These are phyloP conservation scores for Ammodytes dubius DNA, from an alignment of 2,113 vertebrate species.

Conservation along the genomic window DNA sequence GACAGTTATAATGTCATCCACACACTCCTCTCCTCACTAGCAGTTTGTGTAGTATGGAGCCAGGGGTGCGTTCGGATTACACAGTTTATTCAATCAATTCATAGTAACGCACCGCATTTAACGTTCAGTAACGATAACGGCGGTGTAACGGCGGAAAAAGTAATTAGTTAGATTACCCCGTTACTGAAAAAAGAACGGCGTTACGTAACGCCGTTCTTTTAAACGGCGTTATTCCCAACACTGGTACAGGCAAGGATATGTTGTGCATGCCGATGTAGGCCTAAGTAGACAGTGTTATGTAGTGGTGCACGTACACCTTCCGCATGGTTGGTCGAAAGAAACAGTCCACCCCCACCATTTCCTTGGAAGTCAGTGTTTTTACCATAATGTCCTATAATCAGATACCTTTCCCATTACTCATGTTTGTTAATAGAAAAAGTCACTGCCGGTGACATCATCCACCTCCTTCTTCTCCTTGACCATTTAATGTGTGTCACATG, in stretches of 20 bases:
- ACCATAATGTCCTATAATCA: conserved; percentile 11
- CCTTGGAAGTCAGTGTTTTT: background rate
- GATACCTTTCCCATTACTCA: conserved; percentile 46
- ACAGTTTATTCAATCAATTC: no score
- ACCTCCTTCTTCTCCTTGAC: conserved; percentile 27
- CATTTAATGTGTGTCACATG: conserved; percentile 59
- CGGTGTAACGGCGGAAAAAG: no score
- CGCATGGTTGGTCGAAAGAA: conserved; percentile 31
- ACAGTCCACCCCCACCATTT: background rate
- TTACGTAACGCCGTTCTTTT: no score
- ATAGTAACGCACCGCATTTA: no score
- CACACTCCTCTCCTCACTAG: no score
- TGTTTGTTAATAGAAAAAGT: conserved; percentile 56
- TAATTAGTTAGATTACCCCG: no score
- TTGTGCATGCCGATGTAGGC: conserved; percentile 6
- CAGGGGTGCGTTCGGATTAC: no score
- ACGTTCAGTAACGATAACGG: no score
- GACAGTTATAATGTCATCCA: no score
- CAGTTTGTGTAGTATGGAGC: no score
- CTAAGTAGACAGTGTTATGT: conserved; percentile 40
- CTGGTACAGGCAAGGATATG: background rate
- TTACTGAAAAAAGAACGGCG: no score
- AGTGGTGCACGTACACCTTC: conserved; percentile 47
- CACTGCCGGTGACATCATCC: conserved; percentile 62
- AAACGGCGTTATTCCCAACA: no score